Base-by-base conservation (phyloP, 2,113 vertebrate species). In the Australoheros scitulus region DNA sequence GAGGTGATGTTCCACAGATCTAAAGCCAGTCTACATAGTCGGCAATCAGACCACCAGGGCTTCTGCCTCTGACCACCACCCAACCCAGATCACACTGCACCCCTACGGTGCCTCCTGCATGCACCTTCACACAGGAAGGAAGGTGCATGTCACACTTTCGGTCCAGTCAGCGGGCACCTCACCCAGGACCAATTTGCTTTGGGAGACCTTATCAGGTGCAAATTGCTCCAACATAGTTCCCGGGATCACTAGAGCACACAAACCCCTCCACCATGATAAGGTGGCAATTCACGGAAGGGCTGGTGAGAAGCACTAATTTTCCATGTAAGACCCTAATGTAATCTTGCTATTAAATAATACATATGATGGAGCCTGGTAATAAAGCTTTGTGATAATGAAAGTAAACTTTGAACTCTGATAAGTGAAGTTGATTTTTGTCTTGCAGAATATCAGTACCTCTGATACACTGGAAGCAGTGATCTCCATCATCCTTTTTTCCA, bases 391-490 rank as follows among this genome's bases (percentile, higher is more conserved):
- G 81, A 89, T 83, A 85, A 68, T 24, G 22, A 64, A 41, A 14
- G 78, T 64, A 59, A 88, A 82, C 87, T 91, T 84, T 86, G 87
- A 82, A 80, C 88, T 38, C 7, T 43, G 38, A 79, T 72, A 61
- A 26, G 58, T 76, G 57, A 68, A 74, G 61, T 56, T 36, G 22
- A 4, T 22, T 64, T 81, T 70, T 72, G 26, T 47, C 13, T 72
- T 79, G 57, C 36, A 2, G 81, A 36, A 82, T 32, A 61, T 65
- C 17, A 6, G 59, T 8, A 20, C 17, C 24, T 76, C 20, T 72
- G 13, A 7, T 81, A 20, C 6, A 61, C 18, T 41, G 41, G 14
- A 56, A 80, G 80, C 36, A 2, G 34, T 70, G n/a, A 80, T 80
- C 79, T 88, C 47, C 0, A 1, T 14, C 1, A 52, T 26, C 47